Evolutionary conservation across 2,888 invertebrate genomes (phyloP), one percentile per base, ranked within the genome.

Genomic region (Miltochrista miniata): DNA sequence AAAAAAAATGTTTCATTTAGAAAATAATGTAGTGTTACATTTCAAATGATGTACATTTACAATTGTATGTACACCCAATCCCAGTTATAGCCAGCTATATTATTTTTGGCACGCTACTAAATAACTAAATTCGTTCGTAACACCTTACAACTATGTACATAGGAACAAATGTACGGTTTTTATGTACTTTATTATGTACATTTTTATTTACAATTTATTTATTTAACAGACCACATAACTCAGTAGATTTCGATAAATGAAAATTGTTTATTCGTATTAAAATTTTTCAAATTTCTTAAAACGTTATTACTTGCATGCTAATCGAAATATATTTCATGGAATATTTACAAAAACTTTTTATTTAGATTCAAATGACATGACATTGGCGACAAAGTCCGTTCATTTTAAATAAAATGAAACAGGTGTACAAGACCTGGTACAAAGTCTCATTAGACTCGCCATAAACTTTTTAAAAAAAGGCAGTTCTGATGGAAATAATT

Each of bases 41-140:
- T 50, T 33, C 50, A 50, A 54, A 56, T 60, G 56, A 64, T 57
- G 51, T 61, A 61, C 35, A 60, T 45, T 55, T 44, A 7, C 50
- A 49, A 11, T 64, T 41, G 43, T 56, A 55, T 46, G 46, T 61
- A 49, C 59, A 76, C 75, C 78, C 73, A 74, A 74, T 74, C 78
- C 77, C 76, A 59, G 53, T 59, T 66, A 72, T 75, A 78, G 80
- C 78, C 77, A 74, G 76, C 73, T 81, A 80, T 52, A 71, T 68
- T 68, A 75, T 81, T 80, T 87, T 88, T 87, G 88, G 87, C 87
- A 87, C 87, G 65, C 82, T 78, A 81, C 77, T 79, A 75, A 58
- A 73, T 58, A 73, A 65, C 81, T 84, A 86, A 82, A 81, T 79
- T 77, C 79, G 79, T 75, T 69, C 65, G 51, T 57, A 65, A 55